Evolutionary conservation across 2,888 invertebrate species (phyloP).

Genomic region (Heliconius erato): DNA sequence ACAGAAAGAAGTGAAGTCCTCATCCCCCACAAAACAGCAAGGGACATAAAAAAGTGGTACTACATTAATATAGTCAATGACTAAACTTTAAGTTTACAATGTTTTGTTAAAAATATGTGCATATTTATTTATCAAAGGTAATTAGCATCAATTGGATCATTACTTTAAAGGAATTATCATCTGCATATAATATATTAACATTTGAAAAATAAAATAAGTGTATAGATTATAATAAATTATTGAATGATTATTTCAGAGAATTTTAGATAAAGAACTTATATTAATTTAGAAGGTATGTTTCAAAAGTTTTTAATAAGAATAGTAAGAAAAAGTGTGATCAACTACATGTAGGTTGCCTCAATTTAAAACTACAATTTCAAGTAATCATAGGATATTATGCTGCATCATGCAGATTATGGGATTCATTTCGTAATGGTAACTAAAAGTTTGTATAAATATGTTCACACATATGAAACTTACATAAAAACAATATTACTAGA

Average conservation of each 20-base stretch:
- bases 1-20: too few relatives aligned
- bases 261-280: neutral
- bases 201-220: neutral
- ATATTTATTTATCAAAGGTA: neutral
- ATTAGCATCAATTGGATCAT: slow-evolving; percentile 15
- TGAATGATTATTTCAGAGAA: neutral
- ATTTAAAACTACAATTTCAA: slow-evolving; percentile 1
- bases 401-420: neutral
- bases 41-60: neutral
- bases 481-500: neutral
- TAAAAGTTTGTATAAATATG: too few relatives aligned
- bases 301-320: neutral
- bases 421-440: neutral
- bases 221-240: neutral
- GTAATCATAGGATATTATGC: slow-evolving; percentile 15
- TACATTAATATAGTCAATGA: neutral
- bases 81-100: neutral
- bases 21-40: neutral
- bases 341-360: neutral
- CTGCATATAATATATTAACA: neutral
- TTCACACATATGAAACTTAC: neutral
- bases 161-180: neutral
- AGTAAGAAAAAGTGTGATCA: neutral
- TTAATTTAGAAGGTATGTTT: neutral
- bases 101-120: neutral